Conservation (phyloP, 2,888 invertebrate genomes). For the Lottia gigantea region DNA sequence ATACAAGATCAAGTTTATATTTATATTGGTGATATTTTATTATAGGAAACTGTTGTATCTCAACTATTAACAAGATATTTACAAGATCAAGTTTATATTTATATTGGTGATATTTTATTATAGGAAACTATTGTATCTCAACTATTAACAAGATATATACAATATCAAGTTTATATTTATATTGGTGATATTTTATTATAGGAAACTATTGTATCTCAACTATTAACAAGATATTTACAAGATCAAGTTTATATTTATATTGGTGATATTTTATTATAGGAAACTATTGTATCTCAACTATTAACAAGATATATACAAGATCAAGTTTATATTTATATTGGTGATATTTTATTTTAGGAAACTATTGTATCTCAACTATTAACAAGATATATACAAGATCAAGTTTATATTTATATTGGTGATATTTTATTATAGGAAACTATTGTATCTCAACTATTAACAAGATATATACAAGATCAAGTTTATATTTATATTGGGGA, state of each 20-base stretch:
- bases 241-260: constrained; percentile 85
- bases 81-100: constrained; percentile 82
- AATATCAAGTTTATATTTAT: constrained; percentile 82
- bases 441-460: constrained; percentile 80
- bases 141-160: constrained; percentile 77
- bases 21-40: constrained; percentile 84
- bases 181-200: constrained; percentile 73
- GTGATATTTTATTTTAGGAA: constrained; percentile 77
- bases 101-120: constrained; percentile 81
- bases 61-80: constrained; percentile 74
- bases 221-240: constrained; percentile 78
- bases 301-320: constrained; percentile 78
- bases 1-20: constrained; percentile 81
- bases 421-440: constrained; percentile 78
- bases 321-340: constrained; percentile 85
- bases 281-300: constrained; percentile 78
- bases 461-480: constrained; percentile 78
- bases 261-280: constrained; percentile 70
- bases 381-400: constrained; percentile 77
- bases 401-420: constrained; percentile 86
- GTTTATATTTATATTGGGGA: constrained; percentile 88
- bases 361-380: constrained; percentile 79
- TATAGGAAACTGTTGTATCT: constrained; percentile 77
- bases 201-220: constrained; percentile 78
- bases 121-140: constrained; percentile 78